A percentile compares a stretch with the other conserved stretches of the same genome.
phyloP scores from a whole-genome alignment of 1,140 invertebrate species.

The Papilio dardanus region DNA sequence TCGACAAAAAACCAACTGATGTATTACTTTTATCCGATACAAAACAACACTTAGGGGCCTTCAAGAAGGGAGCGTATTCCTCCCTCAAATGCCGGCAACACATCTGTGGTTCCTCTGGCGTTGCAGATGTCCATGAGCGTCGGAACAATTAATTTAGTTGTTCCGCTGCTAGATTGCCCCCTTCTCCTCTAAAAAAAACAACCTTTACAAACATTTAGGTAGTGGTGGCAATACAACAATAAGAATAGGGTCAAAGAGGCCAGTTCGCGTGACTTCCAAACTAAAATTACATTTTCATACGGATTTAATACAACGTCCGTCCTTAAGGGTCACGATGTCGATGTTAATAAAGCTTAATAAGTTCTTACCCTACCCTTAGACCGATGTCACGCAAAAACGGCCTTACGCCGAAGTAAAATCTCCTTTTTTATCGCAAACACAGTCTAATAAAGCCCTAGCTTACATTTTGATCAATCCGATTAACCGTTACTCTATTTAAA shows the following conservation, averaged over 20 bases:
- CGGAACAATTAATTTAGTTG: too few relatives aligned
- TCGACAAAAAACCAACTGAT: neutral
- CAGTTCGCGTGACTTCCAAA: slow-evolving; percentile 70
- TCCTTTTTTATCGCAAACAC: too few relatives aligned
- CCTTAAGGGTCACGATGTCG: slow-evolving; percentile 69
- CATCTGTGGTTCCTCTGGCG: too few relatives aligned
- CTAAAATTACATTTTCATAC: slow-evolving; percentile 74
- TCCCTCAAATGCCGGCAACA: too few relatives aligned
- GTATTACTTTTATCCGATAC: neutral
- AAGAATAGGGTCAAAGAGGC: slow-evolving; percentile 57
- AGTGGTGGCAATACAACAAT: neutral
- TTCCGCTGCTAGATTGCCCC: too few relatives aligned
- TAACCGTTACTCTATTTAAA: slow-evolving; percentile 61
- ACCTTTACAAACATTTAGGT: slow-evolving; percentile 9
- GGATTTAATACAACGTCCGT: slow-evolving; percentile 63
- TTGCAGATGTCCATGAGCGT: too few relatives aligned
- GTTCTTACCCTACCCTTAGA: slow-evolving; percentile 56
- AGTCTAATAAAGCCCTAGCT: too few relatives aligned
- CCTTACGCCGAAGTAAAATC: too few relatives aligned
- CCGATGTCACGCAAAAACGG: too few relatives aligned
- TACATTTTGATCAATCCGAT: slow-evolving; percentile 55
- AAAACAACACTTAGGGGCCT: neutral
- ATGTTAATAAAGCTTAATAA: slow-evolving; percentile 77
- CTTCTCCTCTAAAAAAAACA: too few relatives aligned
- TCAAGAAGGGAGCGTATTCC: too few relatives aligned